Conservation (phyloP, 2,888 invertebrate species). For the Coronaproctus castanopsis region DNA sequence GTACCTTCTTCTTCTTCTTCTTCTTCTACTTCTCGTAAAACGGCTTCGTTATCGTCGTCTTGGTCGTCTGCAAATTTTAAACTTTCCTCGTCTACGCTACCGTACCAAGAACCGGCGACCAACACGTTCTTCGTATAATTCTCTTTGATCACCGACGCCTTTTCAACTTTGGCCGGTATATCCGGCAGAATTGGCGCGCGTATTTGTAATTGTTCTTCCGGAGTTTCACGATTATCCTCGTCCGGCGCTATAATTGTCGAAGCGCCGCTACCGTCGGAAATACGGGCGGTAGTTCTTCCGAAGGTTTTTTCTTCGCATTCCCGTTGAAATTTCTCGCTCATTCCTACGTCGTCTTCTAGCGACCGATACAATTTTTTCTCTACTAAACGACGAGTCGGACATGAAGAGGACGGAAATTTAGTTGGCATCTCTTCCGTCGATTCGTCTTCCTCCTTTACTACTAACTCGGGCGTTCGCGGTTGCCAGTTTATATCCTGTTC, state of each 20-base stretch:
- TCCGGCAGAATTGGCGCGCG: conserved; percentile 5
- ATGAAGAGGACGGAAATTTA: too few relatives aligned
- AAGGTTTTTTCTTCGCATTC: conserved; percentile 1
- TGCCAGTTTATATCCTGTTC: neutral
- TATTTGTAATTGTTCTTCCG: conserved; percentile 5
- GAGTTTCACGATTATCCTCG: conserved; percentile 6
- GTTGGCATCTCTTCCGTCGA: neutral
- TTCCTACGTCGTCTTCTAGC: neutral
- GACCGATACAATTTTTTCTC: too few relatives aligned
- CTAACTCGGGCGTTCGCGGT: neutral
- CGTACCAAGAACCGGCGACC: neutral
- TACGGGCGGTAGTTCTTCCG: conserved; percentile 6
- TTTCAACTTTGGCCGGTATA: neutral
- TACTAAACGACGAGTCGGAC: too few relatives aligned
- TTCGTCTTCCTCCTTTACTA: too few relatives aligned
- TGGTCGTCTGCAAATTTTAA: conserved; percentile 6
- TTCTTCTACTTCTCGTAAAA: too few relatives aligned
- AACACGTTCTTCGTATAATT: neutral
- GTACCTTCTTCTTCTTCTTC: neutral
- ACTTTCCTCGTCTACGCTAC: neutral
- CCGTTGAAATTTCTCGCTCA: conserved; percentile 7
- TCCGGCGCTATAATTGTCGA: neutral
- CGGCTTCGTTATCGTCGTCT: too few relatives aligned
- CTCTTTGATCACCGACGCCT: conserved; percentile 4
- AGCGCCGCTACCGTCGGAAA: conserved; percentile 3